A percentile compares a stretch with the other conserved stretches of the same genome.
These are phyloP conservation scores for Rosalia funebris DNA, from an alignment of 2,888 invertebrate species.

Conservation along the genomic window DNA sequence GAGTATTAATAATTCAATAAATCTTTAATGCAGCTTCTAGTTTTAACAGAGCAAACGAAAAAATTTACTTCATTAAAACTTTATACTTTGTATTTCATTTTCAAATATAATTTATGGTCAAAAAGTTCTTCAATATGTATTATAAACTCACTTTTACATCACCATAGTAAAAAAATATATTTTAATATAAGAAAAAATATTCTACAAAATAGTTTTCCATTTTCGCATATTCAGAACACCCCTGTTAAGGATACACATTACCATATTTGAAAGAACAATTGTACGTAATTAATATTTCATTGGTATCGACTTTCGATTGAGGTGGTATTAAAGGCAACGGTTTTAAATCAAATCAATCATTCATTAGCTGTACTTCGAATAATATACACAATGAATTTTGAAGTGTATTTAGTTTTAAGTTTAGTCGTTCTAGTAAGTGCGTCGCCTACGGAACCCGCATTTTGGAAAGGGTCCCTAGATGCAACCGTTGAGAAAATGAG, in stretches of 20 bases:
- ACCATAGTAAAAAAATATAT: slow-evolving; percentile 5
- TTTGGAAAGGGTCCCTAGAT: slow-evolving; percentile 80
- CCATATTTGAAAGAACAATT: background rate
- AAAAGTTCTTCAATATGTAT: no score
- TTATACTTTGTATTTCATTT: no score
- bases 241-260: background rate
- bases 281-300: background rate
- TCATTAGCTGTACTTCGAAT: slow-evolving; percentile 34
- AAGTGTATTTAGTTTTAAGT: slow-evolving; percentile 30
- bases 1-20: no score
- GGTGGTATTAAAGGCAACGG: slow-evolving; percentile 39
- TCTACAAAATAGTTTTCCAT: no score
- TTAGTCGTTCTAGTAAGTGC: slow-evolving; percentile 29
- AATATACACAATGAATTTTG: slow-evolving; percentile 38
- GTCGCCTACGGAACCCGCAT: slow-evolving; percentile 67
- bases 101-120: no score
- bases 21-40: no score
- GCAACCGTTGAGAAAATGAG: slow-evolving; percentile 76
- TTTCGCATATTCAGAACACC: no score
- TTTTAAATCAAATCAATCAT: slow-evolving; percentile 29
- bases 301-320: slow-evolving; percentile 38
- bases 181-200: slow-evolving; percentile 25
- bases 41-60: no score
- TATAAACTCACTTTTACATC: no score
- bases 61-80: no score